phyloP scores from a whole-genome alignment of 2,888 invertebrate genomes.

The Pseudanteris insignis region DNA sequence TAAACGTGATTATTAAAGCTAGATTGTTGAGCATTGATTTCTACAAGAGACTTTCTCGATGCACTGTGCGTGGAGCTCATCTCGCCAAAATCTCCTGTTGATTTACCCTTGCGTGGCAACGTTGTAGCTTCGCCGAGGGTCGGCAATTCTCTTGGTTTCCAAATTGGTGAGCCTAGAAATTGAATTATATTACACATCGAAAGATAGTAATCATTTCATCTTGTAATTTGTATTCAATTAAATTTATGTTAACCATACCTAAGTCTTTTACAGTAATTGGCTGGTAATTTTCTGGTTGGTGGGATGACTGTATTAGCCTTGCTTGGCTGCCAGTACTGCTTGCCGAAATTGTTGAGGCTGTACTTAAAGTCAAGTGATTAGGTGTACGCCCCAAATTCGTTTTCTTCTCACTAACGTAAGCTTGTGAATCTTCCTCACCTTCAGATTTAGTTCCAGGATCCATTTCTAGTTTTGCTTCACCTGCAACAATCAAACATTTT shows the following conservation, averaged over 20 bases:
- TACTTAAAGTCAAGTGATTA: constrained; percentile 90
- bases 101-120: constrained; percentile 72
- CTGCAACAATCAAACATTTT: too few species aligned
- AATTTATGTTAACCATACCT: constrained; percentile 81
- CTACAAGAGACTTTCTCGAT: constrained; percentile 71
- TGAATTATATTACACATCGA: too few species aligned
- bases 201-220: too few species aligned
- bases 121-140: constrained; percentile 73
- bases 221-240: too few species aligned
- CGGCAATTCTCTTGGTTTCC: constrained; percentile 91
- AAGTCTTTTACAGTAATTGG: constrained; percentile 87
- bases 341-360: constrained; percentile 91
- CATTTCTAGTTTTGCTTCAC: constrained; percentile 65
- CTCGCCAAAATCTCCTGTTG: constrained; percentile 65
- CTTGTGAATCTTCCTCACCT: constrained; percentile 84
- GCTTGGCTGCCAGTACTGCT: constrained; percentile 94
- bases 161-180: constrained; percentile 92
- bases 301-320: constrained; percentile 91
- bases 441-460: constrained; percentile 86
- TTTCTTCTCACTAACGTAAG: constrained; percentile 69
- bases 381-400: constrained; percentile 86
- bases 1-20: constrained; percentile 67
- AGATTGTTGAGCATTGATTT: constrained; percentile 68
- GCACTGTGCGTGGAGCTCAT: constrained; percentile 69
- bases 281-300: constrained; percentile 91